phyloP scores from a whole-genome alignment of 2,113 vertebrate species.

The Alligator mississippiensis region DNA sequence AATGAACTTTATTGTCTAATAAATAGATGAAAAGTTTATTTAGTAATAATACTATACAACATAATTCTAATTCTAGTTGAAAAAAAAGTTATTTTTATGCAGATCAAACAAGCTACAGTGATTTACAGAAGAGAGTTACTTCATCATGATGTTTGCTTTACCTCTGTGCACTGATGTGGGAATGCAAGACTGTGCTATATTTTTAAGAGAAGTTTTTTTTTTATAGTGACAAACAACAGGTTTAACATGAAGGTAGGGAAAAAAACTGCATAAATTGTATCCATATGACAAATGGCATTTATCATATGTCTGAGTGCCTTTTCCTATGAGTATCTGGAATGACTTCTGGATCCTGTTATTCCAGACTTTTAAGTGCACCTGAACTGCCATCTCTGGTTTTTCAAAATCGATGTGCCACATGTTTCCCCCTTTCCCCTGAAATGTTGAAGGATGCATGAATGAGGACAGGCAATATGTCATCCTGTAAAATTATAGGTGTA shows the following conservation, averaged over 20 bases:
- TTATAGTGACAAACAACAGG: neutral
- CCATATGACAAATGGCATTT: neutral
- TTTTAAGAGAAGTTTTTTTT: neutral
- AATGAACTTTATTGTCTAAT: neutral
- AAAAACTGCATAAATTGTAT: neutral
- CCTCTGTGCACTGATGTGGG: neutral
- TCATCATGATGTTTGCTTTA: neutral
- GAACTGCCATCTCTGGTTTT: neutral
- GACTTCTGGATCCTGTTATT: neutral
- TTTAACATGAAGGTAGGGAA: neutral
- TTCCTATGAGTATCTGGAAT: neutral
- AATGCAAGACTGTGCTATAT: neutral
- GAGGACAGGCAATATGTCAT: neutral
- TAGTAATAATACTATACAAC: neutral
- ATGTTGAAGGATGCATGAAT: neutral
- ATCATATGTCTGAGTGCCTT: neutral
- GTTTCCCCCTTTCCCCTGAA: neutral
- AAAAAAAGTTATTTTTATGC: neutral
- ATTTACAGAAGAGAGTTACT: neutral
- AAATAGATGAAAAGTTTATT: neutral
- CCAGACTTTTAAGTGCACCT: neutral
- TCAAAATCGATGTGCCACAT: neutral
- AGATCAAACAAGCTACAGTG: neutral
- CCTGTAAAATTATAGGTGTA: neutral
- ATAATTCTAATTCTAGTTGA: neutral